A percentile compares a stretch with the other conserved stretches of the same genome.
Conservation (phyloP, 2,888 invertebrate species). For the Athetis lepigone region DNA sequence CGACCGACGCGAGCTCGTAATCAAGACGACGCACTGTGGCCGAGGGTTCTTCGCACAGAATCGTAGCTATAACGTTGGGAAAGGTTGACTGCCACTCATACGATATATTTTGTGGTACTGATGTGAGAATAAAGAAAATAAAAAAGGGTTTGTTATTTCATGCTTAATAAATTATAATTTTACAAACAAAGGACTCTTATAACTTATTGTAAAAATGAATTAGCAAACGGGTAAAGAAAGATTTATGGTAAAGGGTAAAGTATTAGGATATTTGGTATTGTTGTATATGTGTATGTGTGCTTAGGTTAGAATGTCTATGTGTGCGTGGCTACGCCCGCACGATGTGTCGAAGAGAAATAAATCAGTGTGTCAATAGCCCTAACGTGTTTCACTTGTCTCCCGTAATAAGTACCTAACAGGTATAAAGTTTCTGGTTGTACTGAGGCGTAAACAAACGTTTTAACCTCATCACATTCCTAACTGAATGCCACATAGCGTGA, state of each 20-base stretch:
- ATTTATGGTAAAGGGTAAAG: no score
- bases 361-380: no score
- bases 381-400: no score
- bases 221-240: no score
- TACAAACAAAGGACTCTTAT: neutral
- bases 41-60: neutral
- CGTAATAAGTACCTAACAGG: no score
- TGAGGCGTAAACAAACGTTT: neutral
- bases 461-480: neutral
- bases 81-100: neutral
- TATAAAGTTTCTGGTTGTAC: no score
- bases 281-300: no score
- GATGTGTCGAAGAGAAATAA: no score
- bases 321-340: no score
- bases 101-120: neutral
- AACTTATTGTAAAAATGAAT: no score
- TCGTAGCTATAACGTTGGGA: neutral
- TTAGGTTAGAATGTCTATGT: no score
- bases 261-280: no score
- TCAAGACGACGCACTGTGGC: slow-evolving; percentile 30
- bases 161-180: neutral
- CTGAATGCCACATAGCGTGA: neutral
- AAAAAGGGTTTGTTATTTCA: neutral
- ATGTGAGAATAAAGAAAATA: neutral
- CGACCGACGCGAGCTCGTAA: slow-evolving; percentile 26